A percentile compares a stretch with the other conserved stretches of the same genome.
Evolutionary conservation across 2,888 invertebrate species (phyloP).

Genomic region (Adineta ricciae): DNA sequence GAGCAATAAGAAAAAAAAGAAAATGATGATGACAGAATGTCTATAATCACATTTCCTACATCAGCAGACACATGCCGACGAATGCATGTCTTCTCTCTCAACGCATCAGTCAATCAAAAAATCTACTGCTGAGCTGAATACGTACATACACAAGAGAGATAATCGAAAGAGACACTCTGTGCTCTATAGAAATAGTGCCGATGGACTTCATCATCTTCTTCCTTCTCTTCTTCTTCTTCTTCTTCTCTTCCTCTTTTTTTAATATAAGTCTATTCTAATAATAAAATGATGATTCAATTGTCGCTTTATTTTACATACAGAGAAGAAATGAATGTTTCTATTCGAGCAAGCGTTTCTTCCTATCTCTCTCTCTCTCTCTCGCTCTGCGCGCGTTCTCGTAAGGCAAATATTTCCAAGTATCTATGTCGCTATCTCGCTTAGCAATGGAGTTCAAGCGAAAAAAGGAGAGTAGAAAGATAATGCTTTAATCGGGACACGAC

Average conservation of each 20-base stretch:
- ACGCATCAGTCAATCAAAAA: not conserved
- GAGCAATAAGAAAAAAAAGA: not conserved
- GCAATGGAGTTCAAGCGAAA: not conserved
- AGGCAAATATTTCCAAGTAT: not conserved
- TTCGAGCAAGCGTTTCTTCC: not conserved
- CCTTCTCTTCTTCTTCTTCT: not conserved
- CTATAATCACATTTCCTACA: not conserved
- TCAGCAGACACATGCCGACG: not conserved
- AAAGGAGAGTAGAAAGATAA: not conserved
- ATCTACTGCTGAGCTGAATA: not conserved
- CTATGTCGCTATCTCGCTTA: not conserved
- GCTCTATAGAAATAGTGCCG: not conserved
- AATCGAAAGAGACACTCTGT: slow-evolving; percentile 4
- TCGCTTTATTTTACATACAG: not conserved
- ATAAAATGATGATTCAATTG: not conserved
- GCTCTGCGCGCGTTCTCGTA: not conserved
- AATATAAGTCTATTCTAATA: not conserved
- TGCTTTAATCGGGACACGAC: slow-evolving; percentile 9
- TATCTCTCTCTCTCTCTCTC: not conserved
- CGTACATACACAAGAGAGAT: not conserved
- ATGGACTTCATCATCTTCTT: not conserved
- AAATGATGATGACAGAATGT: not conserved
- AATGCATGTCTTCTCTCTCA: not conserved
- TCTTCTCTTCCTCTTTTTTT: not conserved
- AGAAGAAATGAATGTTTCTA: not conserved